Evolutionary conservation across 1,140 invertebrate species (phyloP).

Genomic region (Ceratina australensis): DNA sequence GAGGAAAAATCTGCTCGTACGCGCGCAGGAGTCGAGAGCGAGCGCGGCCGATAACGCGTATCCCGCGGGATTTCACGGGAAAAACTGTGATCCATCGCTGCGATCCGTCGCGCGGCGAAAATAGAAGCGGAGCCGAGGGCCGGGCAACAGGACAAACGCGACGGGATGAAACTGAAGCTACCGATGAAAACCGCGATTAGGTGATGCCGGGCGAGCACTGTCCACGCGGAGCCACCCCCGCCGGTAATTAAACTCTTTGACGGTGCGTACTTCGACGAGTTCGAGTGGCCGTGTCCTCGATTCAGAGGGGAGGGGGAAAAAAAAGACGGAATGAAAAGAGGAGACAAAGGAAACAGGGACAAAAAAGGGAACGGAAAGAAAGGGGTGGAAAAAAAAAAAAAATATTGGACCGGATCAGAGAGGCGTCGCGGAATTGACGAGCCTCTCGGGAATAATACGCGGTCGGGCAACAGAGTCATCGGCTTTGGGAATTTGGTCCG

Average conservation of each 20-base stretch:
- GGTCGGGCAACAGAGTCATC: slow-evolving; percentile 22
- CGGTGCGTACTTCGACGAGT: slow-evolving; percentile 22
- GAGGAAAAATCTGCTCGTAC: neutral
- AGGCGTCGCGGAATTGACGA: slow-evolving; percentile 13
- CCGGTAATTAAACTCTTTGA: slow-evolving; percentile 48
- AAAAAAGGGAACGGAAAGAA: neutral
- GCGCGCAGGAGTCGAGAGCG: neutral
- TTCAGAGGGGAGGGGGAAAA: neutral
- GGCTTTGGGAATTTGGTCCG: slow-evolving; percentile 27
- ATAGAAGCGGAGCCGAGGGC: slow-evolving; percentile 4
- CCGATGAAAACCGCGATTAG: slow-evolving; percentile 42
- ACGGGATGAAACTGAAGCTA: slow-evolving; percentile 19
- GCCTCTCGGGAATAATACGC: slow-evolving; percentile 10
- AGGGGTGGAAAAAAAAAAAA: neutral
- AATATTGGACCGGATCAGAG: slow-evolving; percentile 19
- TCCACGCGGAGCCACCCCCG: slow-evolving; percentile 28
- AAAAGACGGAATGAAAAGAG: neutral
- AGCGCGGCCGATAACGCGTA: slow-evolving; percentile 22
- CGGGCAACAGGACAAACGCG: neutral
- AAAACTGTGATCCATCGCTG: neutral
- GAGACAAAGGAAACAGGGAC: neutral
- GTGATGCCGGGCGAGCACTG: slow-evolving; percentile 23
- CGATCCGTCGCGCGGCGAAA: neutral
- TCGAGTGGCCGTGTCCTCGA: slow-evolving; percentile 18
- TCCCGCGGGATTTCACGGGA: neutral